A percentile compares a stretch with the other conserved stretches of the same genome.
Conservation (phyloP, 2,113 vertebrate species). For the Nannobrachium achirus region DNA sequence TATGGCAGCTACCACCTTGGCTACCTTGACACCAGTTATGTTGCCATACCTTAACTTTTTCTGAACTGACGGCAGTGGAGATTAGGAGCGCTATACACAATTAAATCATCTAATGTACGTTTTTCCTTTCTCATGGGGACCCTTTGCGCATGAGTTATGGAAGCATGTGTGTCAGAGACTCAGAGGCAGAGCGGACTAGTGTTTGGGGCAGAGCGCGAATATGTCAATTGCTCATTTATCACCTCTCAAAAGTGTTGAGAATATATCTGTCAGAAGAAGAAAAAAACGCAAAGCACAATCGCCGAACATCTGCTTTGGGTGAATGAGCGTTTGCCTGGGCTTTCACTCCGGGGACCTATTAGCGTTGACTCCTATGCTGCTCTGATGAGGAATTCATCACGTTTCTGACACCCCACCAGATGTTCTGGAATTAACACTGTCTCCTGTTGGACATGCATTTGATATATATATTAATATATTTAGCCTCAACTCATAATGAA, state of each 20-base stretch:
- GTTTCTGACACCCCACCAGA: conserved; percentile 75
- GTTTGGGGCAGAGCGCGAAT: conserved; percentile 42
- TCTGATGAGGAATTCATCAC: conserved; percentile 78
- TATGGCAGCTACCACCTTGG: too few relatives aligned
- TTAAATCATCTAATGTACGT: not conserved
- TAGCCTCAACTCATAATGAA: conserved; percentile 32
- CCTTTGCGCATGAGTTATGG: conserved; percentile 15
- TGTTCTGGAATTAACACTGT: conserved; percentile 72
- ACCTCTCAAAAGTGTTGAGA: conserved; percentile 62
- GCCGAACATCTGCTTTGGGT: conserved; percentile 77
- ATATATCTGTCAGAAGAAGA: conserved; percentile 72
- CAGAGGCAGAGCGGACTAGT: not conserved
- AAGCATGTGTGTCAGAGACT: not conserved
- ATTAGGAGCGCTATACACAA: conserved; percentile 4
- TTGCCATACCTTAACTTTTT: too few relatives aligned
- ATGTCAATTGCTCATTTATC: conserved; percentile 69
- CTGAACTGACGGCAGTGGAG: too few relatives aligned
- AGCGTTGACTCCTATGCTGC: conserved; percentile 65
- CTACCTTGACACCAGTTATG: too few relatives aligned
- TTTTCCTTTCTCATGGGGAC: conserved; percentile 9
- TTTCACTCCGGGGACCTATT: conserved; percentile 75
- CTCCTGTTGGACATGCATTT: conserved; percentile 72
- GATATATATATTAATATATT: conserved; percentile 56
- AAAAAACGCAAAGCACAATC: conserved; percentile 61
- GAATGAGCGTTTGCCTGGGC: conserved; percentile 62